A percentile compares a stretch with the other conserved stretches of the same genome.
Evolutionary conservation across 2,113 vertebrate genomes (phyloP).

Genomic region (Hippocampus abdominalis): DNA sequence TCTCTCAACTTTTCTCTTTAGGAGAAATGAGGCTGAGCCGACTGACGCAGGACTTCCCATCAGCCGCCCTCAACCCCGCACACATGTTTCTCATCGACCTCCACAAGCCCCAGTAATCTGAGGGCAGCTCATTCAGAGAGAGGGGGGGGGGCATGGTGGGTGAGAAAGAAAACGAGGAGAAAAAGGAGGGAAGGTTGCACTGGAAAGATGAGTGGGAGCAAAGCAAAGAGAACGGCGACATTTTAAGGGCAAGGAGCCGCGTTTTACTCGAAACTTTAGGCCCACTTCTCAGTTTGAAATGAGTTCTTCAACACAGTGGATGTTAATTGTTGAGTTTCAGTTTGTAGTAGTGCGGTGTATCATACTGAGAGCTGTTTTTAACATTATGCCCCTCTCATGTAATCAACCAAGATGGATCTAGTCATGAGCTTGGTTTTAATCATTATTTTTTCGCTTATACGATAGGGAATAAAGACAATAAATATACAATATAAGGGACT

Average conservation of each 20-base stretch:
- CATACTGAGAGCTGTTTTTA: neutral
- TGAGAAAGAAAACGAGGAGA: slow-evolving; percentile 45
- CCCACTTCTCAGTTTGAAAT: slow-evolving; percentile 38
- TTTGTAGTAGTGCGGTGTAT: neutral
- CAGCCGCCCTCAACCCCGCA: slow-evolving; percentile 70
- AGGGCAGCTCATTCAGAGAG: slow-evolving; percentile 67
- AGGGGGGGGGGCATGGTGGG: slow-evolving; percentile 32
- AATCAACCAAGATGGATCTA: neutral
- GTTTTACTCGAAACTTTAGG: slow-evolving; percentile 35
- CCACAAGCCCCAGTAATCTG: slow-evolving; percentile 70
- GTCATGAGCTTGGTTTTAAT: too few relatives aligned
- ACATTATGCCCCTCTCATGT: neutral
- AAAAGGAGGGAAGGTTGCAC: slow-evolving; percentile 33
- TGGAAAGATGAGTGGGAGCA: slow-evolving; percentile 34
- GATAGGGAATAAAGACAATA: too few relatives aligned
- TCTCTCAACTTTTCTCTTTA: slow-evolving; percentile 38
- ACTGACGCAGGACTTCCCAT: slow-evolving; percentile 66
- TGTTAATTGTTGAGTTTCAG: neutral
- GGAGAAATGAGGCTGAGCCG: slow-evolving; percentile 54
- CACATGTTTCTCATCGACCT: slow-evolving; percentile 82
- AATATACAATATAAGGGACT: too few relatives aligned
- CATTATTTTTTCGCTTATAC: too few relatives aligned
- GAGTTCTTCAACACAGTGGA: neutral
- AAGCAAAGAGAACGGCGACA: slow-evolving; percentile 51
- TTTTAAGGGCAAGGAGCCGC: slow-evolving; percentile 48